Evolutionary conservation across 2,797 vertebrate species (phyloP).

Genomic region (Micropoecilia bifurca): DNA sequence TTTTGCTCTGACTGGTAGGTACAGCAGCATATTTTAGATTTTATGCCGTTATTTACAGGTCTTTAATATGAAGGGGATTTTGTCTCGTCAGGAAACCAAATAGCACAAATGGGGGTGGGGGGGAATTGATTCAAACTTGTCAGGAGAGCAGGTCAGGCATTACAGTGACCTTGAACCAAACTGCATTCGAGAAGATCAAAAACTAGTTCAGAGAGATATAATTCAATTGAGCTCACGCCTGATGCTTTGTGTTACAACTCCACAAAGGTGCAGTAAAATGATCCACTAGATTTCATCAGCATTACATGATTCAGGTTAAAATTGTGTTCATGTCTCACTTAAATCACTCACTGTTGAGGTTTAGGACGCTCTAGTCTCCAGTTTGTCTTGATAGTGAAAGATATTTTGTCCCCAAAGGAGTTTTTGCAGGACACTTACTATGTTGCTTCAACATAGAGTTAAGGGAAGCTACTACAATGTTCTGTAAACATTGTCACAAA

Average conservation of each 20-base stretch:
- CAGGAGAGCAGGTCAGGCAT: not conserved
- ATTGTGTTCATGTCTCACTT: not conserved
- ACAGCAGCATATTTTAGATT: slow-evolving; percentile 1
- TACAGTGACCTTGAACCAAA: no score
- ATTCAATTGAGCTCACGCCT: no score
- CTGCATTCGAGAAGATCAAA: not conserved
- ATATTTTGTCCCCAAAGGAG: not conserved
- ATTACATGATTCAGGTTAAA: not conserved
- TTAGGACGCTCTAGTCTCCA: not conserved
- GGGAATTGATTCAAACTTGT: not conserved
- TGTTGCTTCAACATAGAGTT: not conserved
- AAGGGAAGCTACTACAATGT: not conserved
- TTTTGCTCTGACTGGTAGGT: not conserved
- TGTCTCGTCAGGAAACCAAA: not conserved
- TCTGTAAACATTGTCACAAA: not conserved
- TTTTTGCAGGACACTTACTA: not conserved
- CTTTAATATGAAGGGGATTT: slow-evolving; percentile 8
- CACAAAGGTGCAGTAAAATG: not conserved
- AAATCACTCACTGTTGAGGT: not conserved
- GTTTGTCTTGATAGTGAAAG: not conserved
- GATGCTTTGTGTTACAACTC: not conserved
- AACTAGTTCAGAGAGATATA: no score
- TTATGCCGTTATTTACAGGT: not conserved
- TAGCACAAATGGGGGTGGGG: not conserved
- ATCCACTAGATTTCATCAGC: not conserved